Evolutionary conservation across 2,113 vertebrate genomes (phyloP).

Genomic region (Mellivora capensis): DNA sequence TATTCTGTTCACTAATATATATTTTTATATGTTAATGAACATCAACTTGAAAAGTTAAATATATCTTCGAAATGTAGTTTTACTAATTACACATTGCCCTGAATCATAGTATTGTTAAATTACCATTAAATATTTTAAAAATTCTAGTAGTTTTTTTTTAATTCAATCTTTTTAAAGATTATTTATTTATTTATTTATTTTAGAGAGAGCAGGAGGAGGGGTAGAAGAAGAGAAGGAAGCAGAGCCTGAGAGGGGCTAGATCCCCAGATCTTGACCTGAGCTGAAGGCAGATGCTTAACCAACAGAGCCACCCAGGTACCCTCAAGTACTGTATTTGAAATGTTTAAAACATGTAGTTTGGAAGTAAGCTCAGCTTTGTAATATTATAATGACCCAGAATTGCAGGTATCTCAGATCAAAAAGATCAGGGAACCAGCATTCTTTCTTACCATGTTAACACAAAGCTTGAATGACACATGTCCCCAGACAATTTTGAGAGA

Average conservation of each 20-base stretch:
- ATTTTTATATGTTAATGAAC: conserved; percentile 28
- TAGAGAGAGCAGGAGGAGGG: background rate
- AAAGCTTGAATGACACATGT: background rate
- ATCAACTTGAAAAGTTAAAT: background rate
- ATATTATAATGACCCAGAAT: background rate
- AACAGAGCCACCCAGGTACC: background rate
- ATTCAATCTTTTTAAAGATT: background rate
- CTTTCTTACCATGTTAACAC: background rate
- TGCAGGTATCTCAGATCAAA: background rate
- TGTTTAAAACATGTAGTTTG: background rate
- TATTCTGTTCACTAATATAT: background rate
- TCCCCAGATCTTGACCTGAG: background rate
- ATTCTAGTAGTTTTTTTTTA: background rate
- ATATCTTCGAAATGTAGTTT: background rate
- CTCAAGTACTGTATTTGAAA: background rate
- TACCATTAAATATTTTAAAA: conserved; percentile 19
- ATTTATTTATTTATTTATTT: background rate
- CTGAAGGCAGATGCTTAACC: background rate
- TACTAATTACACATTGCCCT: background rate
- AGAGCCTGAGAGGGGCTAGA: background rate
- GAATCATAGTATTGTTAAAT: background rate
- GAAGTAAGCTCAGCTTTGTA: background rate
- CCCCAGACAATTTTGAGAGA: background rate
- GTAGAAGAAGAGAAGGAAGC: background rate
- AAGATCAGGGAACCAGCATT: background rate